These are phyloP conservation scores for Cottoperca gobio DNA, from an alignment of 2,797 vertebrate genomes.

Conservation along the genomic window DNA sequence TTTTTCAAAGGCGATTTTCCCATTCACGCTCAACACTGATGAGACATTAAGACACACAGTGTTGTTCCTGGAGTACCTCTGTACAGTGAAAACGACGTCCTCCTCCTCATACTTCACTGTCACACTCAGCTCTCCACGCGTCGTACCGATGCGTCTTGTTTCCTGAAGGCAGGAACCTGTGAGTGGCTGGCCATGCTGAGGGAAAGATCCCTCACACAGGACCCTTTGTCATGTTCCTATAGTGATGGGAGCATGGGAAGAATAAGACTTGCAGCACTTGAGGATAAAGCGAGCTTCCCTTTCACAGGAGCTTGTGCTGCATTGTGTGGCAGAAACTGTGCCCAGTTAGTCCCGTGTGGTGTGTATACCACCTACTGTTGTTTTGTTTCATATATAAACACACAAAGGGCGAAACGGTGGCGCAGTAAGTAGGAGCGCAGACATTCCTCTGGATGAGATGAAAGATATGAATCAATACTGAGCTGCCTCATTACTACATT, in stretches of 20 bases:
- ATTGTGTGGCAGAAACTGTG: slow-evolving; percentile 58
- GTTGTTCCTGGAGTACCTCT: slow-evolving; percentile 14
- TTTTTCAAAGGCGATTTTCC: slow-evolving; percentile 9
- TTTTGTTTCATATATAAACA: slow-evolving; percentile 26
- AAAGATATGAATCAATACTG: slow-evolving; percentile 61
- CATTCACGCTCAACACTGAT: slow-evolving; percentile 9
- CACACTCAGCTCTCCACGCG: slow-evolving; percentile 35
- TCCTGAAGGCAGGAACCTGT: slow-evolving; percentile 44
- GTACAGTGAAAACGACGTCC: not conserved
- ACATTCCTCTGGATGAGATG: slow-evolving; percentile 39
- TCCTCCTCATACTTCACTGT: slow-evolving; percentile 32
- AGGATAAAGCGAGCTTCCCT: slow-evolving; percentile 68
- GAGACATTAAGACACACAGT: slow-evolving; percentile 5
- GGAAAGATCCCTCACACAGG: slow-evolving; percentile 34
- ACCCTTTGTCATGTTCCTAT: slow-evolving; percentile 55
- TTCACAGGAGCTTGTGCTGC: slow-evolving; percentile 66
- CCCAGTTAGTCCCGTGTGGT: slow-evolving; percentile 47
- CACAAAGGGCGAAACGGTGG: slow-evolving; percentile 31
- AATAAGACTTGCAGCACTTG: slow-evolving; percentile 60
- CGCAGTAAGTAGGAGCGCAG: slow-evolving; percentile 33
- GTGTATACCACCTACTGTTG: slow-evolving; percentile 38
- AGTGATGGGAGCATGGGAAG: slow-evolving; percentile 64
- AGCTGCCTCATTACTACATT: slow-evolving; percentile 50
- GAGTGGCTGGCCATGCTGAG: slow-evolving; percentile 34
- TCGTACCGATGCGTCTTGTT: slow-evolving; percentile 50